Percentiles rank a stretch among this genome's conserved stretches.
Conservation (phyloP, 2,797 vertebrate species). For the Luscinia megarhynchos region DNA sequence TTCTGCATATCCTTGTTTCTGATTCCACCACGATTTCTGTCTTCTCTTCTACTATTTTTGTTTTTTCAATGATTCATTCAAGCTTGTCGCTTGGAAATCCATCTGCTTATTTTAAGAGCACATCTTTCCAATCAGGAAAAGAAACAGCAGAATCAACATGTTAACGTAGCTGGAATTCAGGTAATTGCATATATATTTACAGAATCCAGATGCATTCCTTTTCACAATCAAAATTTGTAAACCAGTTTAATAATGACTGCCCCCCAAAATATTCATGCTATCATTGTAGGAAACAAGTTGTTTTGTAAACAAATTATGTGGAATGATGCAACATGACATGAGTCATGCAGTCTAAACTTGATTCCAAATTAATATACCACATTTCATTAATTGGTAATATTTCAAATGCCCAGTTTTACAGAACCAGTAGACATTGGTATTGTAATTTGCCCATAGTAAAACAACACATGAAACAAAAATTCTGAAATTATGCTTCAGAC, state of each 20-base stretch:
- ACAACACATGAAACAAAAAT: not conserved
- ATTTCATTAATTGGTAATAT: not conserved
- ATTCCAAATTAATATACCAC: not conserved
- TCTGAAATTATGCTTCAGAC: not conserved
- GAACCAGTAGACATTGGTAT: not conserved
- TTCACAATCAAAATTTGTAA: constrained; percentile 3
- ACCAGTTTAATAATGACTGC: not conserved
- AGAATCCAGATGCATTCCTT: constrained; percentile 18
- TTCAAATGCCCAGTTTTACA: not conserved
- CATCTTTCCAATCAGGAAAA: constrained; percentile 38
- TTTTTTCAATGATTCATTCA: not conserved
- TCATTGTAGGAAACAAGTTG: not conserved
- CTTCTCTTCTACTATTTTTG: not conserved
- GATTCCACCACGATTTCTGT: not conserved
- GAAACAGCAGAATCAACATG: constrained; percentile 6
- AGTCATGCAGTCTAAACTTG: not conserved
- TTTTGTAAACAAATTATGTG: not conserved
- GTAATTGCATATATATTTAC: constrained; percentile 4
- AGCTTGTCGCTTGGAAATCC: constrained; percentile 25
- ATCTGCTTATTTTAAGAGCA: constrained; percentile 57
- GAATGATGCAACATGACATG: not conserved
- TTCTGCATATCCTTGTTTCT: not conserved
- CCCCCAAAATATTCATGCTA: not conserved
- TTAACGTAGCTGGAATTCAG: not conserved
- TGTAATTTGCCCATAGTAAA: not conserved